These are phyloP conservation scores for Copidosoma aretas DNA, from an alignment of 2,888 invertebrate species.

Conservation along the genomic window DNA sequence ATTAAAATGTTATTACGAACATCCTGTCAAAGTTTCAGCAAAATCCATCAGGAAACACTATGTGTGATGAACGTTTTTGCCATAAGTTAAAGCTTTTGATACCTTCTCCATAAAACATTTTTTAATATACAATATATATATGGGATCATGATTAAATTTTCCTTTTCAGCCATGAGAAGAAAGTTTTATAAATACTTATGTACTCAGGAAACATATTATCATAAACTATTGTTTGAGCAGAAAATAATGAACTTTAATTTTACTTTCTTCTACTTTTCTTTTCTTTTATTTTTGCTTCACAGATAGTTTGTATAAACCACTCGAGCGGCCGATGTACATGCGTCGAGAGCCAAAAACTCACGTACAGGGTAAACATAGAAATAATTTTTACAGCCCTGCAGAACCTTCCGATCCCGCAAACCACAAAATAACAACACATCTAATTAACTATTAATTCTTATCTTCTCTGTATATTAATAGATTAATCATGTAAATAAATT, in stretches of 20 bases:
- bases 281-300: slow-evolving; percentile 53
- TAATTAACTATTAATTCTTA: slow-evolving; percentile 2
- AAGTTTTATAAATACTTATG: no score
- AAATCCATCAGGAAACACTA: no score
- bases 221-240: slow-evolving; percentile 27
- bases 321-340: slow-evolving; percentile 64
- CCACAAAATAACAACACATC: neutral
- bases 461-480: neutral
- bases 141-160: no score
- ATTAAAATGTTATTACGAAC: no score
- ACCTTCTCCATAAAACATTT: no score
- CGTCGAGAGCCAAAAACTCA: slow-evolving; percentile 64
- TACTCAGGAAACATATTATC: no score
- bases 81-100: no score
- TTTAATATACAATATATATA: no score
- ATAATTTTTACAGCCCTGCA: slow-evolving; percentile 29
- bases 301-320: slow-evolving; percentile 65
- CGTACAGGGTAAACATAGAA: slow-evolving; percentile 65
- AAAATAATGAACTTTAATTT: neutral
- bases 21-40: no score
- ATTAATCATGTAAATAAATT: slow-evolving; percentile 31
- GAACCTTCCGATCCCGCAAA: neutral
- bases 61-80: no score
- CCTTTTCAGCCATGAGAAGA: no score
- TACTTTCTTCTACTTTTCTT: slow-evolving; percentile 11